These are phyloP conservation scores for Tetramorium alpestre DNA, from an alignment of 1,140 invertebrate species.

Conservation along the genomic window DNA sequence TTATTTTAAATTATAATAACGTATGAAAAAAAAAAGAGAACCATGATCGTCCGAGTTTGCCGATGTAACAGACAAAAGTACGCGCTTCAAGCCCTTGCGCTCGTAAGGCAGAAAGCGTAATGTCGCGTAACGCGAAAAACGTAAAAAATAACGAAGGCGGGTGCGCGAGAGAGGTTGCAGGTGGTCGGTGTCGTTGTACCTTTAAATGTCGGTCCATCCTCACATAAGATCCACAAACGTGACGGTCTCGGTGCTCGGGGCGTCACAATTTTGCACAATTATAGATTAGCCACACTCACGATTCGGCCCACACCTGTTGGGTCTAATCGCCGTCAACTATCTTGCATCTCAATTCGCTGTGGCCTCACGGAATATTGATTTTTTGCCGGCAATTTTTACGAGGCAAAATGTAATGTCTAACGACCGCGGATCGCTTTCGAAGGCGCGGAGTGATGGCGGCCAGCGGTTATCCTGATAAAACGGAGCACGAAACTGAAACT, in stretches of 20 bases:
- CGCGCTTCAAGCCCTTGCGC: constrained; percentile 1
- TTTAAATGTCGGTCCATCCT: constrained; percentile 42
- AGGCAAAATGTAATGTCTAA: constrained; percentile 56
- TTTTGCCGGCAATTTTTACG: constrained; percentile 65
- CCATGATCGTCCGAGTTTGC: not conserved
- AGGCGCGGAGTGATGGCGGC: not conserved
- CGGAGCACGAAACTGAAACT: constrained; percentile 16
- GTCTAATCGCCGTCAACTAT: constrained; percentile 77
- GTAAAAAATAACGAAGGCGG: constrained; percentile 31
- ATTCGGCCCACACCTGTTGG: constrained; percentile 68
- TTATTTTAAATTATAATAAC: constrained; percentile 4
- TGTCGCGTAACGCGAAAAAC: constrained; percentile 21
- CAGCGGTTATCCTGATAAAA: constrained; percentile 8
- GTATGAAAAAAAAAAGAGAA: not conserved
- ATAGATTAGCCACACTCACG: constrained; percentile 75
- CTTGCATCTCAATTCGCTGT: constrained; percentile 77
- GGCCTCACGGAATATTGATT: constrained; percentile 72
- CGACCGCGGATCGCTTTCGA: constrained; percentile 61
- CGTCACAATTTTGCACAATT: constrained; percentile 75
- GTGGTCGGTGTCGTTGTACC: constrained; percentile 53
- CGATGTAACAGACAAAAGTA: not conserved
- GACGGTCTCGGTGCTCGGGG: constrained; percentile 53
- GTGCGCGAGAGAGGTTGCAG: constrained; percentile 37
- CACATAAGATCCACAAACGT: constrained; percentile 31
- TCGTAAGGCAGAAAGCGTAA: constrained; percentile 32